Conservation (phyloP, 2,113 vertebrate genomes). For the Nibea albiflora region DNA sequence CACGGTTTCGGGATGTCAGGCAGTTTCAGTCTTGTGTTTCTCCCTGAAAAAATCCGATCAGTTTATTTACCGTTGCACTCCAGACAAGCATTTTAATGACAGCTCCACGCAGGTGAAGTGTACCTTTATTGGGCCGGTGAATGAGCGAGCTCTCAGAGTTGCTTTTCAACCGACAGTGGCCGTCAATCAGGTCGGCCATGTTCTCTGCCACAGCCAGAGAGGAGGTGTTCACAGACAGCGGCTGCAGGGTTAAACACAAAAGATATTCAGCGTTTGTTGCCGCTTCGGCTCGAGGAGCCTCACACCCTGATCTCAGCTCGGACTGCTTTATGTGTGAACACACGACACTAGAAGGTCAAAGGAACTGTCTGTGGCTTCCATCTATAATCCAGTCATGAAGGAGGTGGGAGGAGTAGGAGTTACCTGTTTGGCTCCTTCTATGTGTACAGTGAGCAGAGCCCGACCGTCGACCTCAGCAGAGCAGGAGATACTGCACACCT, state of each 20-base stretch:
- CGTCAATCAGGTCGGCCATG: slow-evolving; percentile 96
- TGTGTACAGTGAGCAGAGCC: slow-evolving; percentile 87
- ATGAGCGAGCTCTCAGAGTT: slow-evolving; percentile 85
- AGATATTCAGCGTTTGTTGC: not conserved
- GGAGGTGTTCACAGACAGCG: slow-evolving; percentile 88
- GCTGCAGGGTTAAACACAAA: slow-evolving; percentile 65
- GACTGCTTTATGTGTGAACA: too few relatives aligned
- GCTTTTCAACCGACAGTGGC: slow-evolving; percentile 89
- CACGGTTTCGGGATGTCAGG: slow-evolving; percentile 81
- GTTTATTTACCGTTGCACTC: not conserved
- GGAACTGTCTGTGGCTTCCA: too few relatives aligned
- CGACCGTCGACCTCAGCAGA: slow-evolving; percentile 81
- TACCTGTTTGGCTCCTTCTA: slow-evolving; percentile 90
- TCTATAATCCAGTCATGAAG: too few relatives aligned
- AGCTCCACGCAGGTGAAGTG: too few relatives aligned
- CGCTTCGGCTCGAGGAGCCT: not conserved
- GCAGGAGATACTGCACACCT: slow-evolving; percentile 89
- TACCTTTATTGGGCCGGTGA: slow-evolving; percentile 84
- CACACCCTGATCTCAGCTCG: too few relatives aligned
- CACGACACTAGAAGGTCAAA: too few relatives aligned
- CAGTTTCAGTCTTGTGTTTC: slow-evolving; percentile 69
- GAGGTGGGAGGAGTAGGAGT: not conserved
- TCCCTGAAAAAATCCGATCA: slow-evolving; percentile 63
- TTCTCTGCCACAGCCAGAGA: slow-evolving; percentile 92
- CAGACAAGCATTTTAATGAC: too few relatives aligned